Base-by-base conservation (phyloP, 2,888 invertebrate genomes). In the Smittia aterrima region DNA sequence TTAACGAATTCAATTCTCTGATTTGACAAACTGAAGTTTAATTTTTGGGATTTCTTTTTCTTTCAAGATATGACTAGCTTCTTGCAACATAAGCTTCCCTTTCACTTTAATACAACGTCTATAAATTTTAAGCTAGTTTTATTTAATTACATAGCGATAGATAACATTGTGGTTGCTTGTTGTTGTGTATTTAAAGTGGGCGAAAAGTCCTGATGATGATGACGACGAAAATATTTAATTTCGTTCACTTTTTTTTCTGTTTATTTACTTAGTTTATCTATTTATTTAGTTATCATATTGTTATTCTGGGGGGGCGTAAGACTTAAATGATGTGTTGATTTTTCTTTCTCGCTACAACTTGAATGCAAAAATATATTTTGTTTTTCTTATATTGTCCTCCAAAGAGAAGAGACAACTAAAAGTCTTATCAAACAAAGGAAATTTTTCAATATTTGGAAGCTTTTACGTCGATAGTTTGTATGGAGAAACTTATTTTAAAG, bases 31-130 rank as follows among this genome's bases (percentile, higher is more conserved):
- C 38, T 38, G 4, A 11, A 38, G 47, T 32, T 32, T 13, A n/a
- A 7, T 58, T 58, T 58, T 58, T 58, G 58, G 58, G 58, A 22
- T 58, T n/a, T n/a, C n/a, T 58, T 22, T 47, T 7, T 58, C 47
- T 58, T 58, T 58, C 58, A 18, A 58, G 58, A 58, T 58, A 58
- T 58, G 58, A 58, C 58, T 58, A 58, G 58, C 58, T 58, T 18
- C n/a, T 58, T 58, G 58, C 58, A 22, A 58, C 7, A 58, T 58
- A 58, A 58, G 58, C 58, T 58, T 58, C 18, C 22, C 9, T 16
- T 47, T 58, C 58, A 58, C 3, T 47, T 47, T 47, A n/a, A n/a
- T 47, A n/a, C 22, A 58, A 58, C 16, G 47, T 47, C 16, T 11
- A 47, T 47, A 47, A 47, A 47, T 6, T 58, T 58, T 22, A 58